A percentile compares a stretch with the other conserved stretches of the same genome.
Conservation (phyloP, 2,888 invertebrate species). For the Endotricha flammealis region DNA sequence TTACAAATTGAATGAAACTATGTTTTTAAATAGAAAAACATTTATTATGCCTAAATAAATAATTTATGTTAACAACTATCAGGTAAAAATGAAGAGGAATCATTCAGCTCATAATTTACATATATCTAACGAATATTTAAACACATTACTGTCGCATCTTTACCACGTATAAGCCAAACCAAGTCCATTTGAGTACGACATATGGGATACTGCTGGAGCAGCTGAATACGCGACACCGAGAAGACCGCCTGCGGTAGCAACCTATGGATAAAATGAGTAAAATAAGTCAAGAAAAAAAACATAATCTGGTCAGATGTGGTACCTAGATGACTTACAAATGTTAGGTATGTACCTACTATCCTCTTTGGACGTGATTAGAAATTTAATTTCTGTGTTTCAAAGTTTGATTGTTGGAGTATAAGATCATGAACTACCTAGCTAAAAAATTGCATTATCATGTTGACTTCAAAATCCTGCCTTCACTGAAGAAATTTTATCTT, state of each 20-base stretch:
- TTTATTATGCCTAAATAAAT: constrained; percentile 26
- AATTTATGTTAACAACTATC: constrained; percentile 52
- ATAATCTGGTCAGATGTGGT: too few species aligned
- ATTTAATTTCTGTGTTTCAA: neutral
- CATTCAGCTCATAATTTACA: constrained; percentile 36
- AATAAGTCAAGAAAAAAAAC: too few species aligned
- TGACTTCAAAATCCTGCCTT: too few species aligned
- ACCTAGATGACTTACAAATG: too few species aligned
- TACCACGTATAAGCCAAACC: constrained; percentile 78
- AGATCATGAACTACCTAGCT: too few species aligned
- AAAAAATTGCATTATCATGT: too few species aligned
- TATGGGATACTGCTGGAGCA: constrained; percentile 80
- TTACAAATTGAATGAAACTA: too few species aligned
- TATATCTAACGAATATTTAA: constrained; percentile 11
- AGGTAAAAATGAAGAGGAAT: constrained; percentile 72
- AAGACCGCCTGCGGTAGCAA: constrained; percentile 68
- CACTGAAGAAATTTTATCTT: too few species aligned
- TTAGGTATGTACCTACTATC: too few species aligned
- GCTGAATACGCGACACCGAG: constrained; percentile 80
- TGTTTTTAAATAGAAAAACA: neutral
- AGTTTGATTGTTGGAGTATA: too few species aligned
- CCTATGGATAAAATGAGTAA: too few species aligned
- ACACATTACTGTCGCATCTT: constrained; percentile 18
- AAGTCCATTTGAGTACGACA: constrained; percentile 76
- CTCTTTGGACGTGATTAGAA: too few species aligned